These are phyloP conservation scores for Alces alces DNA, from an alignment of 2,113 vertebrate genomes.

Conservation along the genomic window DNA sequence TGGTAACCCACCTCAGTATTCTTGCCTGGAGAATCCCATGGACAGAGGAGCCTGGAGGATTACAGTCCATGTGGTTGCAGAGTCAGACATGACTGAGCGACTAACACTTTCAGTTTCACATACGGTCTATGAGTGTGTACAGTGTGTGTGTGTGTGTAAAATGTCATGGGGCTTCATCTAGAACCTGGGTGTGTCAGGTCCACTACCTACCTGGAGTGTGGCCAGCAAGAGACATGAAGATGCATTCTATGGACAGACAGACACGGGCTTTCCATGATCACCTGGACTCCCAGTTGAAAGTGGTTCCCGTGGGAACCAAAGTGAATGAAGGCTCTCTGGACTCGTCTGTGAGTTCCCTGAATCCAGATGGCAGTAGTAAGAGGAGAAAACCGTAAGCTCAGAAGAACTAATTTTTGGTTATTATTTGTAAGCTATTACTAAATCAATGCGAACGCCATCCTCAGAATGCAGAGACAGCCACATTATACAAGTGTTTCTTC, in stretches of 20 bases:
- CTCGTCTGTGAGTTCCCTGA: neutral
- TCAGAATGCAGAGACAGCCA: constrained; percentile 45
- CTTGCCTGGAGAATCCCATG: neutral
- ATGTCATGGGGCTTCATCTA: neutral
- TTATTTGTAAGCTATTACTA: constrained; percentile 67
- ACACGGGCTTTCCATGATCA: accelerated
- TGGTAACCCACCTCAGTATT: neutral
- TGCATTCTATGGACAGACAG: accelerated
- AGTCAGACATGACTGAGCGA: neutral
- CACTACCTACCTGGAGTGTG: too few relatives aligned
- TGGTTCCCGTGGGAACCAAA: neutral
- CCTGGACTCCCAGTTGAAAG: neutral
- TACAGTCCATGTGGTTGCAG: neutral
- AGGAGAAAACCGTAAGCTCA: constrained; percentile 35
- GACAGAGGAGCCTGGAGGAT: neutral
- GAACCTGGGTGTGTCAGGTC: neutral
- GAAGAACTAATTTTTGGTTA: constrained; percentile 43
- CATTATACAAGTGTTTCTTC: constrained; percentile 50
- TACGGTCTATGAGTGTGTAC: too few relatives aligned
- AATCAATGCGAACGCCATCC: constrained; percentile 64
- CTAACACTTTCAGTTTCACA: neutral
- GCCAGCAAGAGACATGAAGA: neutral
- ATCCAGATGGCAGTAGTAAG: constrained; percentile 26
- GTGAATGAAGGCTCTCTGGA: neutral
- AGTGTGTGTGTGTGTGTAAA: neutral